Percentiles rank a stretch among this genome's conserved stretches.
Conservation (phyloP, 1,140 invertebrate genomes). For the Paraescarpia echinospica region DNA sequence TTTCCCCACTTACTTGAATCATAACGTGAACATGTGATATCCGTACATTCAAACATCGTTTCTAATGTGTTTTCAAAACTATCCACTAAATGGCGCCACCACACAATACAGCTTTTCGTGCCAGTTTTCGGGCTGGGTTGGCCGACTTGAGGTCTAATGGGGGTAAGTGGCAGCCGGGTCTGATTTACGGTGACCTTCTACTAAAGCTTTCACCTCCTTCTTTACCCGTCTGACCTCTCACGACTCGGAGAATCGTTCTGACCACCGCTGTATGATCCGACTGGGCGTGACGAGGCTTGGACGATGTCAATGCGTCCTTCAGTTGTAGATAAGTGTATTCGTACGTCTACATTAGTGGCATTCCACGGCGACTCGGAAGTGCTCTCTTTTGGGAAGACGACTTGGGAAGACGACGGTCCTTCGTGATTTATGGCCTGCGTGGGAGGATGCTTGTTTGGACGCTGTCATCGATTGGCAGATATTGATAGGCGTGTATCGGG, state of each 20-base stretch:
- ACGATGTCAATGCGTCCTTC: not conserved
- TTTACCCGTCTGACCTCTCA: not conserved
- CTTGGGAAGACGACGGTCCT: not conserved
- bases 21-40: no score
- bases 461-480: not conserved
- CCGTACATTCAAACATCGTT: no score
- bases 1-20: no score
- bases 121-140: no score
- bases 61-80: no score
- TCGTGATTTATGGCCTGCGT: not conserved
- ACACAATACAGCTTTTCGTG: no score
- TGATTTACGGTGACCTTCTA: not conserved
- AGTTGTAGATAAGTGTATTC: not conserved
- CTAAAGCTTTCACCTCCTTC: not conserved
- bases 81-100: no score
- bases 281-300: not conserved
- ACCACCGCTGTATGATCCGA: not conserved
- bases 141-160: no score
- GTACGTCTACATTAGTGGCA: not conserved
- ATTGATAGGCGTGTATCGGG: not conserved
- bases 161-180: not conserved
- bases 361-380: not conserved
- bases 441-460: not conserved
- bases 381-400: not conserved
- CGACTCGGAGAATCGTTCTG: not conserved